phyloP scores from a whole-genome alignment of 64 coral and sea anemone species.

The Porites lutea region DNA sequence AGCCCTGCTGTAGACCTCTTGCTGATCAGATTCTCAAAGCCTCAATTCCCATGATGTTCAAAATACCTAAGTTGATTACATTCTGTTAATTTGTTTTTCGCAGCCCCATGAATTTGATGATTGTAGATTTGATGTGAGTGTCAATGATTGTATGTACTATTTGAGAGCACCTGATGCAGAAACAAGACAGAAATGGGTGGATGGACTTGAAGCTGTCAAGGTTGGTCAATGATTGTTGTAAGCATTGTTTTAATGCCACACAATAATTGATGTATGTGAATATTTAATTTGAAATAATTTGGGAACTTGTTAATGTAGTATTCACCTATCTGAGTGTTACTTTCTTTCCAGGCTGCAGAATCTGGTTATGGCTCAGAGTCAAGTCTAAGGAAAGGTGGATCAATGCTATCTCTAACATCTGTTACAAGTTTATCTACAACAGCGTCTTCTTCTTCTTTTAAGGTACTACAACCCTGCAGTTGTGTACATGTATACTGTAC shows the following conservation, averaged over 20 bases:
- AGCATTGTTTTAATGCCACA: too few species aligned
- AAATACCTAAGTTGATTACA: too few species aligned
- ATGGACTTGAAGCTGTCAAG: slow-evolving; percentile 85
- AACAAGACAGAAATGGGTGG: slow-evolving; percentile 85
- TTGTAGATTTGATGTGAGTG: slow-evolving; percentile 97
- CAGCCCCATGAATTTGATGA: slow-evolving; percentile 99
- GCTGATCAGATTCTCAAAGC: too few species aligned
- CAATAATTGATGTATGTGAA: too few species aligned
- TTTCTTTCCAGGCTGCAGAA: slow-evolving; percentile 76
- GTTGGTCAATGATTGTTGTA: background rate
- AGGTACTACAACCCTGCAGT: slow-evolving; percentile 39
- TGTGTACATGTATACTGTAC: too few species aligned
- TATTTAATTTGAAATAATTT: too few species aligned
- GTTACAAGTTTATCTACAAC: slow-evolving; percentile 93
- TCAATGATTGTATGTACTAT: slow-evolving; percentile 99
- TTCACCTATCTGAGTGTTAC: background rate
- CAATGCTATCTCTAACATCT: slow-evolving; percentile 96
- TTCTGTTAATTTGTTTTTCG: slow-evolving; percentile 1
- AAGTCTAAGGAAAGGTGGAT: slow-evolving; percentile 93
- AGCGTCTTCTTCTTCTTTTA: slow-evolving; percentile 94
- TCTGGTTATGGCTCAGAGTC: slow-evolving; percentile 99
- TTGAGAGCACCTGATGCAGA: slow-evolving; percentile 79
- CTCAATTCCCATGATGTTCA: too few species aligned
- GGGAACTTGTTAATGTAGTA: too few species aligned
- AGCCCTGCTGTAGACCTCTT: too few species aligned